Base-by-base conservation (phyloP, 2,113 vertebrate genomes). In the Zosterops borbonicus region DNA sequence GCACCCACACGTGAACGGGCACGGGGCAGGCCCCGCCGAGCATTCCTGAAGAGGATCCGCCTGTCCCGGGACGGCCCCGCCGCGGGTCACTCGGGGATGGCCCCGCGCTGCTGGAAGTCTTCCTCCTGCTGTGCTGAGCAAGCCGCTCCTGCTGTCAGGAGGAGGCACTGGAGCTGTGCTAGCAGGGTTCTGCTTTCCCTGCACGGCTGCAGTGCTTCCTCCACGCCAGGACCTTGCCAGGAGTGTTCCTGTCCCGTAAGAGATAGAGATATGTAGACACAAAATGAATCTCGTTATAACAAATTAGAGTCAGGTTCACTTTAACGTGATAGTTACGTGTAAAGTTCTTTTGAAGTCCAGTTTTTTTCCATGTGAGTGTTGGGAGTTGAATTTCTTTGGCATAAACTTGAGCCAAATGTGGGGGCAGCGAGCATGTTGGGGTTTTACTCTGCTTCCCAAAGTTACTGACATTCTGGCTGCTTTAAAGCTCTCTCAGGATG, bases 1-100 rank as follows among this genome's bases (percentile, higher is more conserved):
- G 47, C 98, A 97, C 85, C 94, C 97, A 2, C 99, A 99, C n/a
- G 87, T 98, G 78, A 98, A 99, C 2, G 99, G 99, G 87, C 98
- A 99, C 3, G 98, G 98, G 87, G 92, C 92, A 1, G 97, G 95
- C 12, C 92, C 98, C 6, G 31, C 97, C 0, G 98, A 99, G 81
- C 98, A 98, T 33, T 67, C 98, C 74, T 98, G 97, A 98, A 25
- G 49, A 39, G 83, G 89, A 63, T 35, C 55, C 23, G 14, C 22
- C 87, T 49, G 59, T 20, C 11, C 83, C 5, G 6, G 31, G 2
- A 39, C 39, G 39, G 39, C 39, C 39, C 39, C 39, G 39, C 39
- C 3, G 0, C 3, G 3, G 28, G 24, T 46, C 41, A 7, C 2
- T 29, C 80, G 0, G 65, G 7, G 19, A 14, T 15, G 65, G 12